Base-by-base conservation (phyloP, 2,888 invertebrate genomes). In the Heliconius erato region DNA sequence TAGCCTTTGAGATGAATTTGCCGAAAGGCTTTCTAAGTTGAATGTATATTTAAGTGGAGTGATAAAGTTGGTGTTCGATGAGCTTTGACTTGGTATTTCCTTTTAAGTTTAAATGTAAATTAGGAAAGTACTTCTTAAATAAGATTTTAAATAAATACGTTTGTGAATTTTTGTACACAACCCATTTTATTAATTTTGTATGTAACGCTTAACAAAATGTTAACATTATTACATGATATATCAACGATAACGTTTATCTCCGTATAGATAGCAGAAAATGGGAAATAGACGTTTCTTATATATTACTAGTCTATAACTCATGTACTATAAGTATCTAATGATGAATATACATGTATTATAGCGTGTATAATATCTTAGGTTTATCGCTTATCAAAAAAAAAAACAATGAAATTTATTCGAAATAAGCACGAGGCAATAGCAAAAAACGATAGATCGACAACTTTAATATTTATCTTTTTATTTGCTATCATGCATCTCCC, bases 1-100 rank as follows among this genome's bases (percentile, higher is more conserved):
- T 94, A 94, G 91, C 91, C 92, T 93, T 94, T 94, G 94, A 94
- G 91, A 85, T 85, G 86, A 86, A 87, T 87, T 84, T 85, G 86
- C 86, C 86, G 86, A 87, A 87, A 86, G 85, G 85, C 85, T 86
- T 85, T 82, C 83, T 79, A 84, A 83, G 81, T 82, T 85, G 79
- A 84, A 83, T 84, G 83, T 81, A 82, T 82, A 84, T 85, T 82
- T 85, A 81, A 84, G 81, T 54, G 69, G 83, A 83, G 83, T 85
- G 82, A 81, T 82, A 83, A 81, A 74, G 79, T 82, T 79, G 79
- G 76, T 78, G 63, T 71, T 77, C 72, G 81, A 81, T 83, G 32
- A 74, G 40, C 74, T 78, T 79, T 74, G 80, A 81, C 79, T 59
- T 69, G 19, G 44, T 67, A 67, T 67, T 74, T 67, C 26, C 49